phyloP scores from a whole-genome alignment of 2,797 vertebrate genomes.

The Pantherophis vulpinus region DNA sequence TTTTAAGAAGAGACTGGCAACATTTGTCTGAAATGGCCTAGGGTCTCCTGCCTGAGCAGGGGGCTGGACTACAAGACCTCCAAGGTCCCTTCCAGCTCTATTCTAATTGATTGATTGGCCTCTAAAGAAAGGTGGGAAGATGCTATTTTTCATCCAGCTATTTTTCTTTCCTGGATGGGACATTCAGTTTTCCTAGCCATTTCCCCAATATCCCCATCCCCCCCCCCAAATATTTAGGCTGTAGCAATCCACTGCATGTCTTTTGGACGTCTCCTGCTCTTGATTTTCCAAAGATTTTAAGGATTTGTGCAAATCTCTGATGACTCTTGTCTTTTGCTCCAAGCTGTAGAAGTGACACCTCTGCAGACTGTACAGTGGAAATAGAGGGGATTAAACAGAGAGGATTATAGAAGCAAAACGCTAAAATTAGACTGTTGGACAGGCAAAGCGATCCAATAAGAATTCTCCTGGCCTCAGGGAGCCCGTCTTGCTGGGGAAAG shows the following conservation, averaged over 20 bases:
- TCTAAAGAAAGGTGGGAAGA: neutral
- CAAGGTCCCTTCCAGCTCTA: neutral
- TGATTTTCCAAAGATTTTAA: neutral
- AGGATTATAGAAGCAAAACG: neutral
- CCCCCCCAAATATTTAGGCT: neutral
- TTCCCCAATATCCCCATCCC: neutral
- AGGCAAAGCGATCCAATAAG: neutral
- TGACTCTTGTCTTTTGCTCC: neutral
- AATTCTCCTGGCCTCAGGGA: neutral
- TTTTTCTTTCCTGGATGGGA: neutral
- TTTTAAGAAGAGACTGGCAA: neutral
- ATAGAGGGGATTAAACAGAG: neutral
- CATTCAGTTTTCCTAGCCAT: neutral
- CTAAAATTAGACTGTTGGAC: neutral
- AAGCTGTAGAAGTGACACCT: neutral
- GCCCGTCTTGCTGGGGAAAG: neutral
- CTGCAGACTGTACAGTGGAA: neutral
- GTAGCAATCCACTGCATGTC: neutral
- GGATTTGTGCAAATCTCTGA: neutral
- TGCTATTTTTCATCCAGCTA: neutral
- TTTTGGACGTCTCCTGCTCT: neutral
- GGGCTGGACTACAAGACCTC: neutral
- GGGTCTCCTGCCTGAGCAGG: neutral
- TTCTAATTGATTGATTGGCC: neutral
- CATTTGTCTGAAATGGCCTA: neutral